Evolutionary conservation across 2,113 vertebrate species (phyloP).

Genomic region (Barbus barbus): DNA sequence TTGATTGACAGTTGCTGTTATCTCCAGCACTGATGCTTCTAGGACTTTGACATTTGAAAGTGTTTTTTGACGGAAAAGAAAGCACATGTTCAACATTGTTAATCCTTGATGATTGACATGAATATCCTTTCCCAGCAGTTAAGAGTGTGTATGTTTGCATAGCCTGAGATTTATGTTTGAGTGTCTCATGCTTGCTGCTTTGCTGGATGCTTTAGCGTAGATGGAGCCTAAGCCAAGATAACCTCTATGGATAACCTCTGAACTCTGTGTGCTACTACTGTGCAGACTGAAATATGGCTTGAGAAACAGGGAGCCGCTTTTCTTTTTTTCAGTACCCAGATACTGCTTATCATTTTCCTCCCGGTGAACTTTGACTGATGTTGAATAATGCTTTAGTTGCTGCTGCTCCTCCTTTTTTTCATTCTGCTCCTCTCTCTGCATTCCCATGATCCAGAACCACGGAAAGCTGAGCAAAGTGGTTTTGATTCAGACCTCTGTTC

Average conservation of each 20-base stretch:
- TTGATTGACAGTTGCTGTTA: constrained; percentile 10
- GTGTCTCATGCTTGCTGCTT: background rate
- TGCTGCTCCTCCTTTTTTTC: constrained; percentile 12
- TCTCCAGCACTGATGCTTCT: background rate
- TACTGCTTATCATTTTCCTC: constrained; percentile 51
- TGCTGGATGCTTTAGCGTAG: constrained; percentile 35
- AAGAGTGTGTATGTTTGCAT: constrained; percentile 25
- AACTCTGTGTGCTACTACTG: constrained; percentile 42
- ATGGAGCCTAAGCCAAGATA: constrained; percentile 47
- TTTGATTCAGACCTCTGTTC: constrained; percentile 18
- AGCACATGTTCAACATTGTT: constrained; percentile 30
- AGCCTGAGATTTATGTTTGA: constrained; percentile 8
- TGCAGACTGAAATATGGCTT: constrained; percentile 43
- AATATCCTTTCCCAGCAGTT: background rate
- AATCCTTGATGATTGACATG: constrained; percentile 34
- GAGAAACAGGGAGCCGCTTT: constrained; percentile 41
- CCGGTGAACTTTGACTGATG: constrained; percentile 21
- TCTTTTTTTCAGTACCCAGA: constrained; percentile 44
- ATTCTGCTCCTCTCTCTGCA: background rate
- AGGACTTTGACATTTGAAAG: constrained; percentile 18
- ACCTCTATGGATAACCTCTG: constrained; percentile 58
- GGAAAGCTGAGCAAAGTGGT: constrained; percentile 20
- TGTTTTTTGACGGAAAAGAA: background rate
- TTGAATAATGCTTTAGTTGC: constrained; percentile 50
- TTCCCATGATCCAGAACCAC: constrained; percentile 30